phyloP scores from a whole-genome alignment of 2,888 invertebrate genomes.

The Agapetus fuscipes region DNA sequence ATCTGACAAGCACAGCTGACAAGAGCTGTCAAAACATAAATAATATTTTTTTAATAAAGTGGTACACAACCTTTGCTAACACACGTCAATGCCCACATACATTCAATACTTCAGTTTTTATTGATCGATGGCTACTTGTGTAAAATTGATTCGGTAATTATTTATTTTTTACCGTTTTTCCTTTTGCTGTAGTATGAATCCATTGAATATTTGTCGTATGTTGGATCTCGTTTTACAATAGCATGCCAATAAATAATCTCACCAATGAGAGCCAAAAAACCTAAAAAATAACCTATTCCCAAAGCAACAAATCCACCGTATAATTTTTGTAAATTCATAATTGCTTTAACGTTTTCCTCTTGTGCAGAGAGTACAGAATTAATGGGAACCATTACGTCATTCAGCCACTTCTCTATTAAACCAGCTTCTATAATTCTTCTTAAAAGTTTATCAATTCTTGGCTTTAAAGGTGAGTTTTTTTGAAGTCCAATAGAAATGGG shows the following conservation, averaged over 20 bases:
- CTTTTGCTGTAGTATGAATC: conserved; percentile 40
- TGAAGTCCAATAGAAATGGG: conserved; percentile 74
- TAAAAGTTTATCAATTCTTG: conserved; percentile 56
- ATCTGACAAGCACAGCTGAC: too few species aligned
- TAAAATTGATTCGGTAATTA: too few species aligned
- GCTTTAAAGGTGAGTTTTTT: conserved; percentile 71
- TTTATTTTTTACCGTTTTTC: conserved; percentile 25
- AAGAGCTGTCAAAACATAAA: too few species aligned
- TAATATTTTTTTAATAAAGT: too few species aligned
- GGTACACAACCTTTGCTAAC: too few species aligned
- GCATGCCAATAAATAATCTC: conserved; percentile 62
- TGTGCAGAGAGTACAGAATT: conserved; percentile 45
- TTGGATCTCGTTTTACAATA: conserved; percentile 54
- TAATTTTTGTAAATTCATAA: conserved; percentile 69
- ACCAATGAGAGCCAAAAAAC: conserved; percentile 44
- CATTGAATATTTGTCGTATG: conserved; percentile 59
- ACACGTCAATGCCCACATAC: too few species aligned
- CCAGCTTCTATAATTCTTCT: conserved; percentile 64
- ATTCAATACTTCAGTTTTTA: too few species aligned
- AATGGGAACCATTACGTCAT: conserved; percentile 57
- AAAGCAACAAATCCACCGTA: conserved; percentile 68
- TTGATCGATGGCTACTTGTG: too few species aligned
- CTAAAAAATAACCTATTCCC: conserved; percentile 56
- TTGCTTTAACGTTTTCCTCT: conserved; percentile 55
- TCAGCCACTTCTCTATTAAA: conserved; percentile 67